Percentiles rank a stretch among this genome's conserved stretches.
These are phyloP conservation scores for Ryuthela nishihirai DNA, from an alignment of 2,888 invertebrate genomes.

Conservation along the genomic window DNA sequence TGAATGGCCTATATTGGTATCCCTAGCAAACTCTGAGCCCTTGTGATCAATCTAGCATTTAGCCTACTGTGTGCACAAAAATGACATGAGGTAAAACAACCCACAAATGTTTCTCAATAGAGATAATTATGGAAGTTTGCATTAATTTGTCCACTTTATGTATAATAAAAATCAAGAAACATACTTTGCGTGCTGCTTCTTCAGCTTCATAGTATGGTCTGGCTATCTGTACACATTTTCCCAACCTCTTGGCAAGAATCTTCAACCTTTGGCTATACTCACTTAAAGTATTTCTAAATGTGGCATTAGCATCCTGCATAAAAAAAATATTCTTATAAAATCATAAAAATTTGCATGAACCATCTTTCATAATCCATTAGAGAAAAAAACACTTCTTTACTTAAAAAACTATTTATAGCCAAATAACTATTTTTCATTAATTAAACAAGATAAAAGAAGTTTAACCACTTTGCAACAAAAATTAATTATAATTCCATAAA, in stretches of 20 bases:
- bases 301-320: constrained; percentile 81
- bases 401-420: neutral
- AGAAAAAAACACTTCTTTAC: neutral
- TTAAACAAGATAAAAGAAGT: neutral
- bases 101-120: too few relatives aligned
- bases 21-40: too few relatives aligned
- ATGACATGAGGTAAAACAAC: too few relatives aligned
- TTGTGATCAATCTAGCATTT: too few relatives aligned
- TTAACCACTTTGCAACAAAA: neutral
- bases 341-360: too few relatives aligned
- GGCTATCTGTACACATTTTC: constrained; percentile 77
- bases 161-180: too few relatives aligned
- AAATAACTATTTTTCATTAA: neutral
- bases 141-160: too few relatives aligned
- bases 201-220: constrained; percentile 84
- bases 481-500: neutral
- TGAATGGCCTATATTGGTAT: too few relatives aligned
- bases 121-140: too few relatives aligned
- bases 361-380: neutral
- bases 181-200: constrained; percentile 63
- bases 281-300: constrained; percentile 78
- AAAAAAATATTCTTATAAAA: neutral
- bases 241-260: constrained; percentile 72
- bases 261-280: constrained; percentile 81
- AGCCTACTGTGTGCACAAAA: too few relatives aligned